Evolutionary conservation across 37 sponge, comb jelly and placozoan genomes (phyloP).

Genomic region (Cliona cf. orientalis): DNA sequence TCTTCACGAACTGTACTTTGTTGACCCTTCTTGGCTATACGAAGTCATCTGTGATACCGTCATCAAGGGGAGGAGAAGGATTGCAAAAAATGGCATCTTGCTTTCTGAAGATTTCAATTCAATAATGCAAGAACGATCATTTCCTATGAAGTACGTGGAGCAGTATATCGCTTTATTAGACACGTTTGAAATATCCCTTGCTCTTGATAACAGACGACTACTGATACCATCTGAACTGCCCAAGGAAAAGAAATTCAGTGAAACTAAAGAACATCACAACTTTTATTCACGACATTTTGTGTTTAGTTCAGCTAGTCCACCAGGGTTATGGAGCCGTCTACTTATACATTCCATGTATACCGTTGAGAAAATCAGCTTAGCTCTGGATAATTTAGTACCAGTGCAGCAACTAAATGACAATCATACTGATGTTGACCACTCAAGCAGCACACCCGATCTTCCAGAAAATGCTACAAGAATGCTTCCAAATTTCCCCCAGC

Average conservation of each 20-base stretch:
- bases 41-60: constrained; percentile 69
- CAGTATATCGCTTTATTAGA: constrained; percentile 51
- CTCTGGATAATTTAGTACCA: neutral
- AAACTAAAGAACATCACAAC: constrained; percentile 13
- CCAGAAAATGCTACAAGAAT: too few species aligned
- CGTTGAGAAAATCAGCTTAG: neutral
- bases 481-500: neutral
- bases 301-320: constrained; percentile 15
- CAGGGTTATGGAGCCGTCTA: constrained; percentile 74
- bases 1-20: constrained; percentile 57
- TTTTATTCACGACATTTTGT: constrained; percentile 5
- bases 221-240: constrained; percentile 75
- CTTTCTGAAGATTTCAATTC: neutral
- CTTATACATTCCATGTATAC: constrained; percentile 42
- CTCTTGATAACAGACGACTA: constrained; percentile 36
- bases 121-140: constrained; percentile 21
- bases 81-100: constrained; percentile 52
- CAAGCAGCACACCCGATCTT: too few species aligned
- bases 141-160: constrained; percentile 42
- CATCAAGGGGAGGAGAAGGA: constrained; percentile 52
- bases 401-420: neutral
- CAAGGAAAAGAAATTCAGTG: too few species aligned
- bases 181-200: constrained; percentile 65
- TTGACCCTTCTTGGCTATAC: constrained; percentile 72
- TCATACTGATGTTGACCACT: too few species aligned